Conservation (phyloP, 2,113 vertebrate genomes). For the Psittacula cyanocephala region DNA sequence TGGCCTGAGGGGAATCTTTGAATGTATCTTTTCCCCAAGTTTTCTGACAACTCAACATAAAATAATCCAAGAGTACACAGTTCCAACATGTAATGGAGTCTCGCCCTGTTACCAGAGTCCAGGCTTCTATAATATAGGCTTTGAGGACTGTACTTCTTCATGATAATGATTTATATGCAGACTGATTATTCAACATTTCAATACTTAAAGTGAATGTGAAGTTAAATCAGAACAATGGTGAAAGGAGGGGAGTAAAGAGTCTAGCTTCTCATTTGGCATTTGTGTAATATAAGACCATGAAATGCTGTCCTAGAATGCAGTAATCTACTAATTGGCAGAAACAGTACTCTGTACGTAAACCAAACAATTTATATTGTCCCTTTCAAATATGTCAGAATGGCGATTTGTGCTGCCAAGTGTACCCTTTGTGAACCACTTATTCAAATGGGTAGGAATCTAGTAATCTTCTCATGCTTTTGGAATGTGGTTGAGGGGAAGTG, state of each 20-base stretch:
- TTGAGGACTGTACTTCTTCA: not conserved
- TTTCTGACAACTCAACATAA: not conserved
- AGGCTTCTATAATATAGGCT: not conserved
- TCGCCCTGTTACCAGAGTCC: not conserved
- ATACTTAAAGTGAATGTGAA: not conserved
- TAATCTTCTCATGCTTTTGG: conserved; percentile 10
- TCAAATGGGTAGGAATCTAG: not conserved
- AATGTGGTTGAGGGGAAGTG: not conserved
- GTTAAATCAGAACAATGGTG: not conserved
- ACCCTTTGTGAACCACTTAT: not conserved
- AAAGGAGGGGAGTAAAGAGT: not conserved
- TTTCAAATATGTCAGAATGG: not conserved
- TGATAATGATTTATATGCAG: not conserved
- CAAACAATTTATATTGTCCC: not conserved
- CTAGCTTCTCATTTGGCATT: not conserved
- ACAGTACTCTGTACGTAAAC: not conserved
- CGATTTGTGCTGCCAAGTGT: not conserved
- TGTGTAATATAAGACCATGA: not conserved
- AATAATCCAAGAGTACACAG: not conserved
- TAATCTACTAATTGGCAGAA: conserved; percentile 12
- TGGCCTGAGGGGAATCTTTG: not conserved
- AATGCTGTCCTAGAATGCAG: conserved; percentile 21
- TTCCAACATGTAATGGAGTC: not conserved
- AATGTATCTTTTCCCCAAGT: not conserved
- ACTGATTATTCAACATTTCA: not conserved